Conservation (phyloP, 2,113 vertebrate species). For the Haliaeetus leucogaster region DNA sequence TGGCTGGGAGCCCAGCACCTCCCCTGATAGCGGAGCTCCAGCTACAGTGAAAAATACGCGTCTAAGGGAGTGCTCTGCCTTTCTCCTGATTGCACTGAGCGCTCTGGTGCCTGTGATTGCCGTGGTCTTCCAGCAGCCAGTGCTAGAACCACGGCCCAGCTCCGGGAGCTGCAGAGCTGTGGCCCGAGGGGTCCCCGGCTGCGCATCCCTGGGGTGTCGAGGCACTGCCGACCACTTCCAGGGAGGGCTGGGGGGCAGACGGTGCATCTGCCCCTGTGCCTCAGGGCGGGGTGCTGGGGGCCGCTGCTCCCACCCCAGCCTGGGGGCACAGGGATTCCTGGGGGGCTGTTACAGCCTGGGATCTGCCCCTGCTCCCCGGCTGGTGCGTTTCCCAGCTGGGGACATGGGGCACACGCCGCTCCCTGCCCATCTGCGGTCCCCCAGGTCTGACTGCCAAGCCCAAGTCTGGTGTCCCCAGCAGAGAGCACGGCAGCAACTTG, state of each 20-base stretch:
- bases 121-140: background rate
- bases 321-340: background rate
- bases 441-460: accelerated
- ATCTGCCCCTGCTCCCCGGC: background rate
- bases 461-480: background rate
- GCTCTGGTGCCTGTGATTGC: background rate
- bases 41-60: accelerated
- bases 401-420: accelerated
- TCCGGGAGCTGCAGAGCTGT: accelerated
- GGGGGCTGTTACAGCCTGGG: background rate
- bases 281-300: background rate
- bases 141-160: background rate
- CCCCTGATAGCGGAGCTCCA: accelerated
- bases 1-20: background rate
- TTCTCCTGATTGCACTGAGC: background rate
- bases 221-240: accelerated
- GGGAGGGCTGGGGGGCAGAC: too few species aligned
- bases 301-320: background rate
- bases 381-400: background rate
- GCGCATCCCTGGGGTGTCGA: background rate
- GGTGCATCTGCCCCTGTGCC: background rate
- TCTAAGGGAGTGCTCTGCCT: background rate
- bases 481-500: background rate
- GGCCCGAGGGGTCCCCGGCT: accelerated
- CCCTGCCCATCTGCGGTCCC: background rate